Percentiles rank a stretch among this genome's conserved stretches.
Evolutionary conservation across 2,113 vertebrate genomes (phyloP).

Genomic region (Struthio camelus): DNA sequence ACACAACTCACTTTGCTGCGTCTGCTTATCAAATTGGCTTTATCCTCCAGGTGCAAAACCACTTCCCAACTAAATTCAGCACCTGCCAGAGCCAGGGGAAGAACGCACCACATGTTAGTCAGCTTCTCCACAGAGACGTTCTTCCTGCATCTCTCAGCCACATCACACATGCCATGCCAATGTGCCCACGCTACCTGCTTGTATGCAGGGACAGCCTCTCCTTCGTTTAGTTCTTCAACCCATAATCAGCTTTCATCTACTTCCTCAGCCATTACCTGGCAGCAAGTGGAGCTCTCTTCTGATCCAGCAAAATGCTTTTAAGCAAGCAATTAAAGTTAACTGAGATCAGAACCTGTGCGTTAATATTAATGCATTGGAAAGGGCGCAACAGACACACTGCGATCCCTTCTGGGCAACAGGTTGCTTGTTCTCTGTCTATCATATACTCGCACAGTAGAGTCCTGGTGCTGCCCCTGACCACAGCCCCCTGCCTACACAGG

Average conservation of each 20-base stretch:
- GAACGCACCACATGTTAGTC: fast-evolving
- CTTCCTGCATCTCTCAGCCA: neutral
- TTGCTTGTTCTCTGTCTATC: neutral
- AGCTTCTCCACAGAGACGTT: neutral
- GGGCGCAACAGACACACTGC: neutral
- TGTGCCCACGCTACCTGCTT: neutral
- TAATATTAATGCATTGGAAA: neutral
- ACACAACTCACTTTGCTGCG: neutral
- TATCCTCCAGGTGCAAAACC: slow-evolving; percentile 20
- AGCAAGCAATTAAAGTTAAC: neutral
- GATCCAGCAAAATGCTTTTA: neutral
- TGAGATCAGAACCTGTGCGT: neutral
- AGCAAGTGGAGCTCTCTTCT: neutral
- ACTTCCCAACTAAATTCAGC: neutral
- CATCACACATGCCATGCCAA: fast-evolving
- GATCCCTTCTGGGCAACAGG: neutral
- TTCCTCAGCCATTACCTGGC: neutral
- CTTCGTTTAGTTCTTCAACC: neutral
- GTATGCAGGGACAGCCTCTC: neutral
- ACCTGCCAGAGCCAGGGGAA: neutral
- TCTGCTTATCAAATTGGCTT: neutral
- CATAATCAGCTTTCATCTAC: neutral
- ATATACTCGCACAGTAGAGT: neutral
- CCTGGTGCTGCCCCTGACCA: neutral
- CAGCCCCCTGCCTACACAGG: neutral